phyloP scores from a whole-genome alignment of 2,113 vertebrate species.

The Clarias batrachus region DNA sequence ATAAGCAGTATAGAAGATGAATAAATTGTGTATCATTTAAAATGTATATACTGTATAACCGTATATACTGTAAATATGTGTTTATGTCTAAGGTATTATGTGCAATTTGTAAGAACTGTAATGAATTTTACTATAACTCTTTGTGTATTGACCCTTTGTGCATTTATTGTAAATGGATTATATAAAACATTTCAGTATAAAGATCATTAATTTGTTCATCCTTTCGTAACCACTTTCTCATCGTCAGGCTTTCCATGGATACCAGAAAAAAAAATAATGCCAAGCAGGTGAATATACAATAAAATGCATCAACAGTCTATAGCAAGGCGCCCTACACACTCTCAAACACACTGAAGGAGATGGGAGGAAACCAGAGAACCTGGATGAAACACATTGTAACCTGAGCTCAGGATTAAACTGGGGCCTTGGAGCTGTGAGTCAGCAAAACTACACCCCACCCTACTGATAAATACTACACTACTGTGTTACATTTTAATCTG shows the following conservation, averaged over 20 bases:
- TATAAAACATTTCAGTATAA: neutral
- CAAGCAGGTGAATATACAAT: neutral
- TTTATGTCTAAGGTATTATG: no score
- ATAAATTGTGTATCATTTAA: no score
- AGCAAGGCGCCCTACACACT: neutral
- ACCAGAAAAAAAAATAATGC: no score
- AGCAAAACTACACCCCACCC: neutral
- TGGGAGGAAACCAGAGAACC: neutral
- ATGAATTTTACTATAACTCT: no score
- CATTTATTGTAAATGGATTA: neutral
- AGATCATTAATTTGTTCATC: neutral
- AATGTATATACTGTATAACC: neutral
- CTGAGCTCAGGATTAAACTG: neutral
- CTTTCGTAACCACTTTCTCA: neutral
- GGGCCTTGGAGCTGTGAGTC: neutral
- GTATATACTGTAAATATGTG: no score
- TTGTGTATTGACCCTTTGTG: no score
- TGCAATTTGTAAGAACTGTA: no score
- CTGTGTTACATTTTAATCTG: neutral
- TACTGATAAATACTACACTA: no score
- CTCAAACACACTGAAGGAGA: neutral
- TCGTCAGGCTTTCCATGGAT: neutral
- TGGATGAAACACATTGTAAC: neutral
- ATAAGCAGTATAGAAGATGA: no score
- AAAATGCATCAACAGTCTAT: neutral